phyloP scores from a whole-genome alignment of 92 coral and sea anemone genomes.

The Palythoa heliodiscus region DNA sequence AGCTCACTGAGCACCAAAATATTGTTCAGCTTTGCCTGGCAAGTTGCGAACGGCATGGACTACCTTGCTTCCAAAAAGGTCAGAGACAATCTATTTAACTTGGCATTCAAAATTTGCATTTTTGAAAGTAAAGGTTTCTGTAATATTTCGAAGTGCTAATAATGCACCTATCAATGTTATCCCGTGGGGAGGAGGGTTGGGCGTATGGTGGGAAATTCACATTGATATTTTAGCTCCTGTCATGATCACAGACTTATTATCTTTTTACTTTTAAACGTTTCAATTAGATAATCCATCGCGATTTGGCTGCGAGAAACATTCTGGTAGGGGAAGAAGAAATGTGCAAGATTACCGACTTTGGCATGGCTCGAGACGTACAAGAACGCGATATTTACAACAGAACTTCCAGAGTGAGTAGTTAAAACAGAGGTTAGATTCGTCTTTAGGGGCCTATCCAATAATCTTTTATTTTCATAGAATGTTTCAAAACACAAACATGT shows the following conservation, averaged over 20 bases:
- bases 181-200: no score
- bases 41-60: constrained; percentile 35
- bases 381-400: constrained; percentile 34
- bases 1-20: constrained; percentile 22
- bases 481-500: background rate
- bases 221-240: no score
- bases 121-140: background rate
- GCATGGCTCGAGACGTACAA: constrained; percentile 37
- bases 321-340: constrained; percentile 40
- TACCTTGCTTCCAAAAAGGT: constrained; percentile 40
- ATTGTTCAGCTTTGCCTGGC: constrained; percentile 36
- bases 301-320: constrained; percentile 35
- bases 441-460: background rate
- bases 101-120: background rate
- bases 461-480: background rate
- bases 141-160: no score
- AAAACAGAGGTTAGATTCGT: background rate
- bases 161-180: no score
- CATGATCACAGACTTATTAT: background rate
- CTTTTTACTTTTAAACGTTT: background rate
- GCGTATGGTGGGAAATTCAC: no score
- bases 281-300: constrained; percentile 37
- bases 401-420: constrained; percentile 25
- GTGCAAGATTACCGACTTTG: constrained; percentile 44
- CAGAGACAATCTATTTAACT: background rate